These are phyloP conservation scores for Perca fluviatilis DNA, from an alignment of 2,113 vertebrate species.

Conservation along the genomic window DNA sequence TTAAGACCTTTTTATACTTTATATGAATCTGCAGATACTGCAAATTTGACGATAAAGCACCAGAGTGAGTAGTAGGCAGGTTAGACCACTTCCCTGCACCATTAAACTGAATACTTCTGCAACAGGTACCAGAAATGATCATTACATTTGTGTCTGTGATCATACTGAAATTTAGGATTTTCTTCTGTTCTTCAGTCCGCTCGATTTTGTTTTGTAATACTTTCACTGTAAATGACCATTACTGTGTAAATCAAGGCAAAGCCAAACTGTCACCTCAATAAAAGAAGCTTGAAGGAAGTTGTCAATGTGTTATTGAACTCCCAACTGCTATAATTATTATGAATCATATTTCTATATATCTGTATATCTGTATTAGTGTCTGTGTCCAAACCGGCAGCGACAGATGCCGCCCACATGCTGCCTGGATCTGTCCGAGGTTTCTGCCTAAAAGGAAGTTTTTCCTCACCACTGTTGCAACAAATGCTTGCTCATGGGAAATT, in stretches of 20 bases:
- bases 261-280: constrained; percentile 84
- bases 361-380: too few relatives aligned
- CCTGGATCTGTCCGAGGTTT: too few relatives aligned
- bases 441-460: too few relatives aligned
- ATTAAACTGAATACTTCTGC: constrained; percentile 39
- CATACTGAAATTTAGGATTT: constrained; percentile 34
- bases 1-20: background rate
- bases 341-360: too few relatives aligned
- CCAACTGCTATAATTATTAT: too few relatives aligned
- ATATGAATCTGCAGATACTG: constrained; percentile 30
- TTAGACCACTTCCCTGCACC: constrained; percentile 45
- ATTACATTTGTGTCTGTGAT: constrained; percentile 56
- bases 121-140: constrained; percentile 29
- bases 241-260: constrained; percentile 79
- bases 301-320: background rate
- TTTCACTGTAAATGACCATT: constrained; percentile 85
- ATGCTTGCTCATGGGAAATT: too few relatives aligned
- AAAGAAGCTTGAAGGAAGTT: constrained; percentile 81
- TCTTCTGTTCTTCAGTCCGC: constrained; percentile 25
- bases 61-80: constrained; percentile 30
- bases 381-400: too few relatives aligned
- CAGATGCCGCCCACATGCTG: too few relatives aligned
- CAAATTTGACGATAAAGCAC: constrained; percentile 15
- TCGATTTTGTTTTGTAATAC: constrained; percentile 69
- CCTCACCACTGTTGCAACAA: too few relatives aligned